Percentiles rank a stretch among this genome's conserved stretches.
These are phyloP conservation scores for Chloroceryle inda DNA, from an alignment of 2,797 vertebrate species.

Conservation along the genomic window DNA sequence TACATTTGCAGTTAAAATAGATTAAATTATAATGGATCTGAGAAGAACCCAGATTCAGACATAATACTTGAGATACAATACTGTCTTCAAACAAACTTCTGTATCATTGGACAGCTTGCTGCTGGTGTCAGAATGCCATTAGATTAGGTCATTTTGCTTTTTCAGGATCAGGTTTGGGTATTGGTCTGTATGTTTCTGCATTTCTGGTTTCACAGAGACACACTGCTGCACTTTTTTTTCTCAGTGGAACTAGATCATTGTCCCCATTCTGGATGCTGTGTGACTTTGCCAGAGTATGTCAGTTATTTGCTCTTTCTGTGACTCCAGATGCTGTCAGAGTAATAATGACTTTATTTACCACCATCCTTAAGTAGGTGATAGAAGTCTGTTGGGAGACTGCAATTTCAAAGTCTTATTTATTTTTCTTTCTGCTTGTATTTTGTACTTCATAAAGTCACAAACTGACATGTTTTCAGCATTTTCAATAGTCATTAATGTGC, in stretches of 20 bases:
- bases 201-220: not conserved
- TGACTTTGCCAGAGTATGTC: constrained; percentile 12
- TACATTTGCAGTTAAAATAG: not conserved
- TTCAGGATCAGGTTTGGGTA: not conserved
- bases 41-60: not conserved
- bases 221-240: not conserved
- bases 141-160: not conserved
- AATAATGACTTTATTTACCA: constrained; percentile 30
- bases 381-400: constrained; percentile 13
- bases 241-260: not conserved
- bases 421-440: not conserved
- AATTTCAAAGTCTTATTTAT: not conserved
- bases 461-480: constrained; percentile 32
- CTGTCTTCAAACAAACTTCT: not conserved
- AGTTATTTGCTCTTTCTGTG: constrained; percentile 9
- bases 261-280: not conserved
- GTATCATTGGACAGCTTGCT: not conserved
- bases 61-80: not conserved
- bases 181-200: not conserved
- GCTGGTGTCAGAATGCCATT: not conserved
- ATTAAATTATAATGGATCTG: not conserved
- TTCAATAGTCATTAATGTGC: constrained; percentile 22
- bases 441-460: not conserved
- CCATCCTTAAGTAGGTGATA: not conserved
- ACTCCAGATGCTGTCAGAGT: constrained; percentile 17